Conservation (phyloP, 2,888 invertebrate species). For the Cephus spinipes region DNA sequence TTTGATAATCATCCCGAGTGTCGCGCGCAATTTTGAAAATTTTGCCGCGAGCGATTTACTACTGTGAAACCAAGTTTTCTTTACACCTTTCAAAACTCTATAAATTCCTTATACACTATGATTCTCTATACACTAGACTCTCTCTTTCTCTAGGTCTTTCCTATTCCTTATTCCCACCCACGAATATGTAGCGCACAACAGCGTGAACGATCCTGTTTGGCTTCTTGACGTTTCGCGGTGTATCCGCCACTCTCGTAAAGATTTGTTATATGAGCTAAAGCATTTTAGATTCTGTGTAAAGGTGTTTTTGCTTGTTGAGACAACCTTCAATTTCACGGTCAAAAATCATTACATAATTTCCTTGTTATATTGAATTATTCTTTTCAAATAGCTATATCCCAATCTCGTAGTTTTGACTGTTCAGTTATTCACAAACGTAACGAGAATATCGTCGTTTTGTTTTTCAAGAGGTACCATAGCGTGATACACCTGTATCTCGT, state of each 20-base stretch:
- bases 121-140: background rate
- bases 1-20: background rate
- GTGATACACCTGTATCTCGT: background rate
- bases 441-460: background rate
- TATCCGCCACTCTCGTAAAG: background rate
- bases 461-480: background rate
- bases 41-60: background rate
- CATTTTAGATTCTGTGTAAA: background rate
- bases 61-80: background rate
- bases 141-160: slow-evolving; percentile 9
- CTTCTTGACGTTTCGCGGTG: background rate
- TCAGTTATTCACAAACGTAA: background rate
- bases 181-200: slow-evolving; percentile 15
- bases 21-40: background rate
- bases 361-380: background rate
- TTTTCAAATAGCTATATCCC: background rate
- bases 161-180: slow-evolving; percentile 11
- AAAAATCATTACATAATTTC: background rate
- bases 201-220: slow-evolving; percentile 11
- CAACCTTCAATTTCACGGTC: background rate
- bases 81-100: background rate
- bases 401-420: background rate
- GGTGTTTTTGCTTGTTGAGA: background rate
- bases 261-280: background rate
- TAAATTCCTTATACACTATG: slow-evolving; percentile 5